phyloP scores from a whole-genome alignment of 2,797 vertebrate genomes.

The Danio choprae region DNA sequence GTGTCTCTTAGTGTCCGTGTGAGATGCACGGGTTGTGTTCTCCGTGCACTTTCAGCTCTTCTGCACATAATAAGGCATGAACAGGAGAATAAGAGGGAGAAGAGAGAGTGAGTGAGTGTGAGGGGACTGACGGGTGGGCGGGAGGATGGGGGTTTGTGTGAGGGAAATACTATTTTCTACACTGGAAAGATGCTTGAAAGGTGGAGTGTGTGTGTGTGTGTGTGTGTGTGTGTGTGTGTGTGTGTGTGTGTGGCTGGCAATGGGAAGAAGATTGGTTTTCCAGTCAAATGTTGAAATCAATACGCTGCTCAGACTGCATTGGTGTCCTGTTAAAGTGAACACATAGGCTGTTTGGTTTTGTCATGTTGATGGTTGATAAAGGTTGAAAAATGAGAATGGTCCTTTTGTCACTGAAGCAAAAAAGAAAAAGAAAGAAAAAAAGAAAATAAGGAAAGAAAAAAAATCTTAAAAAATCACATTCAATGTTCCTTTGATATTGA shows the following conservation, averaged over 20 bases:
- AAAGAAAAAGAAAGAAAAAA: too few species aligned
- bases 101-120: constrained; percentile 43
- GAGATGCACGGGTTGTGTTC: constrained; percentile 13
- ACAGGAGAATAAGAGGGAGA: constrained; percentile 30
- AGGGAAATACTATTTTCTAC: constrained; percentile 5
- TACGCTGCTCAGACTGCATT: background rate
- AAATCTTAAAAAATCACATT: background rate
- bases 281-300: constrained; percentile 16
- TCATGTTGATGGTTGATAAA: background rate
- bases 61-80: constrained; percentile 37
- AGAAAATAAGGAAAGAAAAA: too few species aligned
- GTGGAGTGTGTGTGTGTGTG: constrained; percentile 24
- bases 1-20: constrained; percentile 5
- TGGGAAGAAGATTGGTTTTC: constrained; percentile 19
- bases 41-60: constrained; percentile 13
- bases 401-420: background rate
- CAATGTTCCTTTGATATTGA: background rate
- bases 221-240: constrained; percentile 9
- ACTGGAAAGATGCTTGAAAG: constrained; percentile 1
- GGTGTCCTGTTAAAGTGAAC: background rate
- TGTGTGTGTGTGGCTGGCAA: background rate
- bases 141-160: constrained; percentile 31
- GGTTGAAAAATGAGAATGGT: background rate
- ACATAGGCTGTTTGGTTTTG: background rate
- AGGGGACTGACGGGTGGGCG: constrained; percentile 12